Base-by-base conservation (phyloP, 2,797 vertebrate species). In the Staurois parvus region DNA sequence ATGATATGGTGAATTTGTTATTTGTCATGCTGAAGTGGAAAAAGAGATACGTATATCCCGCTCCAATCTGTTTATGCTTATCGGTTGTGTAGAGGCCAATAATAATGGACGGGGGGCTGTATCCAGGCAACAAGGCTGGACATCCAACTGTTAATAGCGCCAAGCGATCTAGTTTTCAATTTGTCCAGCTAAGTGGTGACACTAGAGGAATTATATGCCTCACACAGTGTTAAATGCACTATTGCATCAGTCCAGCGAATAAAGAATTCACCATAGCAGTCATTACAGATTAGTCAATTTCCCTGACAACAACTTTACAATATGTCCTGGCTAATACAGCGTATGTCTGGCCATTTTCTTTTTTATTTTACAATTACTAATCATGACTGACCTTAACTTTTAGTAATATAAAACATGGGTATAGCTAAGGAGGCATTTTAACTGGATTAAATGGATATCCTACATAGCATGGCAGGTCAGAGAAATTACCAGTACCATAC, bases 21-120 rank as follows among this genome's bases (percentile, higher is more conserved):
- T 81, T 62, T 81, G 68, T 72, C 68, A 59, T 59, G 34, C 37
- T 72, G 79, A 81, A 81, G 32, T 81, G 48, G 62, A 72, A 72
- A 32, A 37, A 81, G 79, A 72, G 76, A 79, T 81, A 72, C 68
- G 48, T 34, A 48, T 19, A 59, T 81, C 68, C 9, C 48, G 56
- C 67, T 70, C 32, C 68, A 59, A 72, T 79, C 76, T 68, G 62
- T 70, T 70, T n/a, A 34, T 72, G 70, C 37, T 72, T 19, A 30
- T 72, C 2, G 26, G 4, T 26, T 42, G 70, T 72, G 28, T 81
- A 62, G 45, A 62, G 34, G 79, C 52, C 45, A 81, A n/a, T n/a
- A 72, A 66, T 19, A n/a, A 70, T 69, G 67, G 79, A 81, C 48
- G 37, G 37, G n/a, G n/a, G 67, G 17, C 34, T 28, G 30, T 81